Base-by-base conservation (phyloP, 2,888 invertebrate genomes). In the Neoaliturus tenellus region DNA sequence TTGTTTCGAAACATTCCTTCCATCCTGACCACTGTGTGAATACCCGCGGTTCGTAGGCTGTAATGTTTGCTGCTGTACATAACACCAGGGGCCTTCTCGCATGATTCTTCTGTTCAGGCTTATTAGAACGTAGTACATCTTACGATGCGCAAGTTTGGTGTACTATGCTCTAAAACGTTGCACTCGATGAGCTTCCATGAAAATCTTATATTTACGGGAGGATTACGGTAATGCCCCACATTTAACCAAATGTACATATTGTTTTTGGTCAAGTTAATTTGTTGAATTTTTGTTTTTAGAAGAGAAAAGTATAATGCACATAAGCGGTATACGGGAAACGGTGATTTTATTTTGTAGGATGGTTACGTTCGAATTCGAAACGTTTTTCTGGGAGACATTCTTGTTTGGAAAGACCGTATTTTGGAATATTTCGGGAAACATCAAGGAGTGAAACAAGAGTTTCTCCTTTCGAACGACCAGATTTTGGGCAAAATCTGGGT, bases 1-100 rank as follows among this genome's bases (percentile, higher is more conserved):
- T 82, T 73, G 82, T 73, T 71, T 55, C 73, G 71, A 51, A 71
- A 82, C 73, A 82, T 82, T 82, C 73, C 71, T 82, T 82, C 82
- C 82, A 82, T 73, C 73, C n/a, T 82, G 82, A 73, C 82, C 82
- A 73, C 82, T 82, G 82, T 82, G 82, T 82, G 73, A 82, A 82
- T 82, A 82, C 55, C 8, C 41, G 44, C 73, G 12, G 28, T 71
- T 17, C 0, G 28, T 41, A 75, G 73, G 69, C 69, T 69, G 69
- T 28, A 75, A 23, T 44, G 44, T 75, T 75, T 41, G 62, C 73
- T 44, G 73, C 69, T 75, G 73, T 44, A 44, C 44, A 75, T 69
- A 75, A 44, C 44, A 75, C 41, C 44, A 12, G n/a, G 62, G 73
- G 73, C 48, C 39, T 44, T 39, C 17, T 39, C 35, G 39, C 69